These are phyloP conservation scores for Caenorhabditis virilis DNA, from an alignment of 2,888 invertebrate species.

Conservation along the genomic window DNA sequence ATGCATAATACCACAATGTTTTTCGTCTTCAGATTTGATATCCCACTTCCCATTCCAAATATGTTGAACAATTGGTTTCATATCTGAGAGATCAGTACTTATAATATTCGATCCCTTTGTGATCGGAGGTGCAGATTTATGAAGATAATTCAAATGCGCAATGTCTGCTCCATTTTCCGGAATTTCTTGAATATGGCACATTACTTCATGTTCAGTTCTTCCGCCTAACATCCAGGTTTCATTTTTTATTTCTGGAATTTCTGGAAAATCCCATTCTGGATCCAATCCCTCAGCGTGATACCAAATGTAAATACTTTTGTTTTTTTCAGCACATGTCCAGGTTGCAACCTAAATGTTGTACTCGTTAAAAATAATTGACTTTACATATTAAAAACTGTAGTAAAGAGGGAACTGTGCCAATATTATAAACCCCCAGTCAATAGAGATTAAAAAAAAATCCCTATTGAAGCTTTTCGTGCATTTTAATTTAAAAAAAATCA, in stretches of 20 bases:
- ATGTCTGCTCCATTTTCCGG: constrained; percentile 88
- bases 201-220: constrained; percentile 77
- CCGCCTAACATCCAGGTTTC: constrained; percentile 78
- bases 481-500: too few species aligned
- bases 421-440: too few species aligned
- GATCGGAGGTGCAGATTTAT: constrained; percentile 69
- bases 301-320: constrained; percentile 82
- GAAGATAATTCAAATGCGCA: constrained; percentile 81
- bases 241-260: constrained; percentile 73
- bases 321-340: constrained; percentile 78
- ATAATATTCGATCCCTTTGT: constrained; percentile 47
- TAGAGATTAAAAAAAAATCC: too few species aligned
- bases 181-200: constrained; percentile 76
- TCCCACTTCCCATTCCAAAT: constrained; percentile 76
- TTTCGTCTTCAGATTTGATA: constrained; percentile 70
- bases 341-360: constrained; percentile 74
- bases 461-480: too few species aligned
- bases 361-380: too few species aligned
- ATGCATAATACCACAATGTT: constrained; percentile 76
- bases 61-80: constrained; percentile 69
- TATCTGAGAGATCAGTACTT: constrained; percentile 46
- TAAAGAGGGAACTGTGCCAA: too few species aligned
- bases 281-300: constrained; percentile 78
- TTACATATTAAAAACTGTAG: too few species aligned
- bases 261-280: constrained; percentile 77